A percentile compares a stretch with the other conserved stretches of the same genome.
These are phyloP conservation scores for Phaethon lepturus DNA, from an alignment of 2,113 vertebrate species.

Conservation along the genomic window DNA sequence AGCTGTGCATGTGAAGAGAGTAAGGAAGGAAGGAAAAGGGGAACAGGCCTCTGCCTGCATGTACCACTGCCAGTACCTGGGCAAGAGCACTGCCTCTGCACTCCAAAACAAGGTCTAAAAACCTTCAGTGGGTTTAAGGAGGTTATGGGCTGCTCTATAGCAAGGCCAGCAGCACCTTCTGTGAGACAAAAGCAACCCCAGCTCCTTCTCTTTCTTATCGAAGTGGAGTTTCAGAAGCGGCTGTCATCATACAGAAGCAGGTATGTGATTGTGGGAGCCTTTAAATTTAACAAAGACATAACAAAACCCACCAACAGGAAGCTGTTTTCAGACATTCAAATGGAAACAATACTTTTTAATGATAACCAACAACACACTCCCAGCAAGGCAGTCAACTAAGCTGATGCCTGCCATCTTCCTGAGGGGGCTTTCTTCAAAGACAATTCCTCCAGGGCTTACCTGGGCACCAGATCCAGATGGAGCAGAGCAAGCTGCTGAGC, in stretches of 20 bases:
- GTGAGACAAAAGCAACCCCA: not conserved
- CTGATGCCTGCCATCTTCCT: not conserved
- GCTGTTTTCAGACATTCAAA: conserved; percentile 50
- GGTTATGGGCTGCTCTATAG: not conserved
- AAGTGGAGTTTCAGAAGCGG: conserved; percentile 24
- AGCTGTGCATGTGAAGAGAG: accelerated
- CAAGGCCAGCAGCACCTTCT: not conserved
- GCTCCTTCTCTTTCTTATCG: not conserved
- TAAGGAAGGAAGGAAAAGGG: not conserved
- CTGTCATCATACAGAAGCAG: not conserved
- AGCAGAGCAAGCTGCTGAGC: not conserved
- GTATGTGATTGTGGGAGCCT: conserved; percentile 11
- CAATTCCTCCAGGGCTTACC: not conserved
- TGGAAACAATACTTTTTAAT: not conserved
- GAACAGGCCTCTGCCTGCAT: accelerated
- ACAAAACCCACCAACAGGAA: not conserved
- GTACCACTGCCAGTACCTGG: not conserved
- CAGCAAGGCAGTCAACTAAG: not conserved
- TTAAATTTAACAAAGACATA: not conserved
- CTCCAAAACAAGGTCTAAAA: not conserved
- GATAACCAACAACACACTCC: not conserved
- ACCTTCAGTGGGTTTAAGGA: not conserved
- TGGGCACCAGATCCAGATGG: not conserved
- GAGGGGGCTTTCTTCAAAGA: not conserved
- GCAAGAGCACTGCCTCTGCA: not conserved